A percentile compares a stretch with the other conserved stretches of the same genome.
These are phyloP conservation scores for Sinhomidia bicolor DNA, from an alignment of 2,888 invertebrate species.

Conservation along the genomic window DNA sequence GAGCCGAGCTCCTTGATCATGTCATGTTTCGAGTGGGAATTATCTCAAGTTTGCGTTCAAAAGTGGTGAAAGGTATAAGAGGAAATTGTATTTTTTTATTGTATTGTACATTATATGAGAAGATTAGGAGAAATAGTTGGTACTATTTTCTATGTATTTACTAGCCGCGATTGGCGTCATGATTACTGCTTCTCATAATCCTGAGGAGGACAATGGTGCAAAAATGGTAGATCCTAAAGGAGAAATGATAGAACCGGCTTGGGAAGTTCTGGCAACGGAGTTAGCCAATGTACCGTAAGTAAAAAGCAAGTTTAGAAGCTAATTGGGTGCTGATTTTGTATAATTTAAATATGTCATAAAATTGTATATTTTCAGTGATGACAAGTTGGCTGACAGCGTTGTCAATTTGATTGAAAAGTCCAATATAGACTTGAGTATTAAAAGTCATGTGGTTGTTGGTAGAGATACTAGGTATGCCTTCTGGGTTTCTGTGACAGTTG, in stretches of 20 bases:
- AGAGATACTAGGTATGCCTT: conserved; percentile 87
- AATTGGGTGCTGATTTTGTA: not conserved
- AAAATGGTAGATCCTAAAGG: conserved; percentile 98
- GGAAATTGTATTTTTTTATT: too few species aligned
- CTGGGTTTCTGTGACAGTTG: too few species aligned
- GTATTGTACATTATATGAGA: not conserved
- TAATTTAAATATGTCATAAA: not conserved
- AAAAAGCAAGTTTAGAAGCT: too few species aligned
- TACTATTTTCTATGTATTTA: too few species aligned
- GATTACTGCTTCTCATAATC: conserved; percentile 99
- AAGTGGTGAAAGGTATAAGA: conserved; percentile 88
- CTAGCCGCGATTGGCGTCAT: conserved; percentile 94
- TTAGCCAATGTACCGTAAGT: conserved; percentile 89
- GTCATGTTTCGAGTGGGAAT: conserved; percentile 97
- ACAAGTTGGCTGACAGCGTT: conserved; percentile 87
- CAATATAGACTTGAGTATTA: conserved; percentile 88
- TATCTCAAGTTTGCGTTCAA: conserved; percentile 93
- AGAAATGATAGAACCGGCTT: conserved; percentile 96
- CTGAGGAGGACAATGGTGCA: conserved; percentile 97
- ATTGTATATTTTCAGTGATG: conserved; percentile 84
- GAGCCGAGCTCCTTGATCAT: conserved; percentile 92
- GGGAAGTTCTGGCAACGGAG: conserved; percentile 95
- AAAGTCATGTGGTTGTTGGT: conserved; percentile 91
- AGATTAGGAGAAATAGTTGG: too few species aligned
- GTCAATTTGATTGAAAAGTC: conserved; percentile 87